Base-by-base conservation (phyloP, 2,888 invertebrate genomes). In the Acrocera orbiculus region DNA sequence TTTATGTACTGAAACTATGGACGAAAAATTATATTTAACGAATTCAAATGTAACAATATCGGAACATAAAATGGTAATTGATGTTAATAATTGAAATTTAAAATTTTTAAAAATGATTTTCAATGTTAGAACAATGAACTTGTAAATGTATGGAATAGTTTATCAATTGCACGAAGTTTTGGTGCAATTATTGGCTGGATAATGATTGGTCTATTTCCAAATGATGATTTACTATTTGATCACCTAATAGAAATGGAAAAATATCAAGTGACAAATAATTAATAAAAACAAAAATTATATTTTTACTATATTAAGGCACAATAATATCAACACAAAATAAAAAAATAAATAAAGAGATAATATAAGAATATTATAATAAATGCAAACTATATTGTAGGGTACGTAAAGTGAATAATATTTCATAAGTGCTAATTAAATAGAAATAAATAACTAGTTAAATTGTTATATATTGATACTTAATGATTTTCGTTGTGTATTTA, bases 141-240 rank as follows among this genome's bases (percentile, higher is more conserved):
- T 36, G 46, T 66, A 31, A 57, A 53, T 22, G 56, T 62, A 5
- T 68, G 68, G 67, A 67, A 62, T 38, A 63, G 64, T 42, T 46
- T 68, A 41, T 67, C 67, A 28, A 54, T 66, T 35, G 65, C 66
- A 45, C 55, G 68, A 27, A 64, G 66, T 35, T 52, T 65, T 44
- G 56, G 66, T 32, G 67, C 67, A 20, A 62, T 67, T 37, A 50
- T 61, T 22, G 66, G 66, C 16, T 68, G 67, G 67, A 56, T 67
- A 27, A 58, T 67, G 49, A 59, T 69, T 25, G 66, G 67, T 2
- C 47, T 67, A 39, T 61, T 62, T 39, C 61, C 66, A 23, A 54
- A 59, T 20, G 65, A 67, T 44, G 67, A 65, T 45, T 51, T 62
- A 44, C 56, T 69, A 9, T 64, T 63, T 42, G 54, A 61, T 38